A percentile compares a stretch with the other conserved stretches of the same genome.
Conservation (phyloP, 2,797 vertebrate genomes). For the Lutjanus argentimaculatus region DNA sequence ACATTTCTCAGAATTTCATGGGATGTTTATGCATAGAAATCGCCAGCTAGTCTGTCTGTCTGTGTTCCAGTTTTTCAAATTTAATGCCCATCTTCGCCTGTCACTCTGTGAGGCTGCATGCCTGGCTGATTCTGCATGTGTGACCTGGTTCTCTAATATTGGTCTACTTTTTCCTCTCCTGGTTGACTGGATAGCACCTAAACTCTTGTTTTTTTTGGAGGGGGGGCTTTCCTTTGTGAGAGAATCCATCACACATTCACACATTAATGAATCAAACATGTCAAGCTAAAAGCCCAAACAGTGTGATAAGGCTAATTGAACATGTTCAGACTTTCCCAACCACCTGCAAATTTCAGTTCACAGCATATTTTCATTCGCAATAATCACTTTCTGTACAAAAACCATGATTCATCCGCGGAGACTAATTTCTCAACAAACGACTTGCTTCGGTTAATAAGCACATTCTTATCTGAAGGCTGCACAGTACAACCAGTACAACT, state of each 20-base stretch:
- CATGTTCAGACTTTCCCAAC: background rate
- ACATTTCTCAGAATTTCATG: background rate
- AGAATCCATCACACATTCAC: slow-evolving; percentile 19
- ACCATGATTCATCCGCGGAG: background rate
- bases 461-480: slow-evolving; percentile 71
- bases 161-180: slow-evolving; percentile 2
- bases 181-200: background rate
- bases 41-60: background rate
- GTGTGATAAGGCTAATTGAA: background rate
- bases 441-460: slow-evolving; percentile 60
- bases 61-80: slow-evolving; percentile 13
- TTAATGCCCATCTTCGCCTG: background rate
- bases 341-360: slow-evolving; percentile 15
- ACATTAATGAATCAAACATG: background rate
- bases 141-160: background rate
- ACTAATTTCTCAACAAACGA: slow-evolving; percentile 9
- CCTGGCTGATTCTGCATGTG: slow-evolving; percentile 6
- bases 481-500: slow-evolving; percentile 64
- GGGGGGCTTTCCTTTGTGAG: background rate
- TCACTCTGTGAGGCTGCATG: slow-evolving; percentile 7
- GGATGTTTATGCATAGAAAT: background rate
- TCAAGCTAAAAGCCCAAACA: background rate
- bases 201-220: background rate
- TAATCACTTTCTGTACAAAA: background rate
- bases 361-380: slow-evolving; percentile 9